These are phyloP conservation scores for Tolypeutes matacus DNA, from an alignment of 2,797 vertebrate genomes.

Conservation along the genomic window DNA sequence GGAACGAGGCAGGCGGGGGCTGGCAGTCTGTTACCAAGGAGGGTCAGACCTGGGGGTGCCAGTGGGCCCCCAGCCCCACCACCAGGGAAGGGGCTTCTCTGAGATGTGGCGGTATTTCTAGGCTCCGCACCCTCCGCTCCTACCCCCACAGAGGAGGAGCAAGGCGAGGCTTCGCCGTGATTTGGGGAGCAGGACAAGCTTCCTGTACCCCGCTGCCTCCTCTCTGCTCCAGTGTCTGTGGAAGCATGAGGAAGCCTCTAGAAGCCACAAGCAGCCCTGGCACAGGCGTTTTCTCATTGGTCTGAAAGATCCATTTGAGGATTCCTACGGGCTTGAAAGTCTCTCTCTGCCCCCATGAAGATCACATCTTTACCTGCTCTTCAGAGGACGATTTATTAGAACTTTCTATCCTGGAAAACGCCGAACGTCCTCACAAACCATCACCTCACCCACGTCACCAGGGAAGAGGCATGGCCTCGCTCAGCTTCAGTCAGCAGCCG, in stretches of 20 bases:
- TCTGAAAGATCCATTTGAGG: neutral
- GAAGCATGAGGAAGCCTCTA: neutral
- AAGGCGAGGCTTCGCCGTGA: neutral
- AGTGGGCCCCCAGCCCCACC: neutral
- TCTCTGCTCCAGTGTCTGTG: neutral
- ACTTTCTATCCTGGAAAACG: neutral
- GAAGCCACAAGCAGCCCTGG: neutral
- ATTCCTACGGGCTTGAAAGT: neutral
- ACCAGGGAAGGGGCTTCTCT: neutral
- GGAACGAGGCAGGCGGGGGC: neutral
- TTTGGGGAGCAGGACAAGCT: neutral
- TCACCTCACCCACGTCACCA: too few species aligned
- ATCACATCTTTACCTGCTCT: neutral
- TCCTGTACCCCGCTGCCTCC: neutral
- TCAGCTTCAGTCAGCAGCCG: neutral
- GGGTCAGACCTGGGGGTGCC: neutral
- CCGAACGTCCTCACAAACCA: neutral
- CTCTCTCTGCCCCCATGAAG: neutral
- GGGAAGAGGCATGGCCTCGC: neutral
- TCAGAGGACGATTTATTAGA: neutral
- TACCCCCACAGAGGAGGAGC: neutral
- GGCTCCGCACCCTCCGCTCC: neutral
- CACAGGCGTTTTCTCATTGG: neutral
- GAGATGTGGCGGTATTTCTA: neutral
- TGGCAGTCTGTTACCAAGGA: neutral